Base-by-base conservation (phyloP, 2,113 vertebrate genomes). In the Stegastes partitus region DNA sequence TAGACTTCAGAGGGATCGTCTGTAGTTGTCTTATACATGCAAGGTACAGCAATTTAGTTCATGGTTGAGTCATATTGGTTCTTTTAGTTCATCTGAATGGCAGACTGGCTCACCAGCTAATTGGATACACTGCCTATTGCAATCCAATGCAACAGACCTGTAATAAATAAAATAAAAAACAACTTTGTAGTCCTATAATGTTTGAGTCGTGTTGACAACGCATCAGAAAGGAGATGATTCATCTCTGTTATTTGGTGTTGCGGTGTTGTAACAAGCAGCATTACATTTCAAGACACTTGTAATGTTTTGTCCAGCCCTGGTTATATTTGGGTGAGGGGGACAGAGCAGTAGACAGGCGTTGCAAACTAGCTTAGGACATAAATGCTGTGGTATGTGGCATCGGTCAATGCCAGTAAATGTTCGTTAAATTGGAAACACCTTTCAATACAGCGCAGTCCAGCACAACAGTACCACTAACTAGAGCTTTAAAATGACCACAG, bases 371-470 rank as follows among this genome's bases (percentile, higher is more conserved):
- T 50, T 7, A 21, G 23, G 26, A 47, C 67, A 63, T 82, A 75
- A 86, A 83, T 69, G 28, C 26, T 76, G 82, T 73, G 79, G 77
- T 83, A 71, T 78, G 76, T 57, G 72, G 75, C 54, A 79, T 62
- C 59, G 74, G 84, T 84, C 76, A 83, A 10, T 61, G 53, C 16
- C 66, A 68, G 56, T 80, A 77, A 82, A 80, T 5, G 51, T 56
- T 69, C 16, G 31, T 74, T 77, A 57, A 83, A 84, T n/a, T 81
- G 55, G 42, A 77, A 84, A 74, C 59, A 71, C 39, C 25, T 65
- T 74, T 64, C 31, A 71, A 42, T 72, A 31, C 21, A 49, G 16
- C 1, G 10, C 0, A 2, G 55, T 42, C 42, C 28, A 56, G 39
- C 37, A 56, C 68, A 62, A 15, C 55, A 57, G 0, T 47, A 77